These are phyloP conservation scores for Bombus balteatus DNA, from an alignment of 1,140 invertebrate species.

Conservation along the genomic window DNA sequence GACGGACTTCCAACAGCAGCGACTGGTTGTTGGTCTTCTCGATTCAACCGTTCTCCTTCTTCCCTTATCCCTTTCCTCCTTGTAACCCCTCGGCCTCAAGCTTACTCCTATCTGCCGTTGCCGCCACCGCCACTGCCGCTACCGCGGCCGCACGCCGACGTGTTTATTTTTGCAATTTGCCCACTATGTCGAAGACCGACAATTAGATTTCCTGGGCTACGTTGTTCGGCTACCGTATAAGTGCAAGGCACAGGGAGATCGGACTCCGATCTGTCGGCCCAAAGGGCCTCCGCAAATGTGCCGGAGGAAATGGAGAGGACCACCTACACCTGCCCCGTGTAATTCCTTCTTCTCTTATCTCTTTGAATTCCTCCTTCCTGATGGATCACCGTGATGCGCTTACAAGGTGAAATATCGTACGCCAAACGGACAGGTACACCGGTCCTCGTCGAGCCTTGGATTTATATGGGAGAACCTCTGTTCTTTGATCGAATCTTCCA, in stretches of 20 bases:
- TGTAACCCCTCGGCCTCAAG: slow-evolving; percentile 46
- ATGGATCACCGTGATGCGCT: slow-evolving; percentile 26
- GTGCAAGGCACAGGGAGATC: slow-evolving; percentile 72
- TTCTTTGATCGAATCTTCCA: background rate
- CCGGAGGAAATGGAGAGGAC: slow-evolving; percentile 65
- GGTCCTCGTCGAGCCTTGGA: background rate
- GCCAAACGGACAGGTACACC: slow-evolving; percentile 3
- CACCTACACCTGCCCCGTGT: slow-evolving; percentile 80
- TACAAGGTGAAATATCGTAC: slow-evolving; percentile 20
- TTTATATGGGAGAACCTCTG: background rate
- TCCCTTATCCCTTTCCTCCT: slow-evolving; percentile 53
- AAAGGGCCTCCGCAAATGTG: slow-evolving; percentile 49
- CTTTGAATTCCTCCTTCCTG: slow-evolving; percentile 39
- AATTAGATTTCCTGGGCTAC: slow-evolving; percentile 80
- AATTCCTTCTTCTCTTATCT: slow-evolving; percentile 70
- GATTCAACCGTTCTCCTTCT: slow-evolving; percentile 40
- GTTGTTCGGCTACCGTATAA: slow-evolving; percentile 81
- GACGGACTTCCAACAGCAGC: slow-evolving; percentile 60
- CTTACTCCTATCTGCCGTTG: slow-evolving; percentile 15
- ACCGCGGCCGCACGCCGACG: slow-evolving; percentile 48
- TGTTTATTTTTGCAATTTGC: slow-evolving; percentile 83
- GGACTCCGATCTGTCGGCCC: slow-evolving; percentile 63
- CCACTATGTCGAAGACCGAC: slow-evolving; percentile 76
- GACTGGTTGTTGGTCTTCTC: slow-evolving; percentile 54
- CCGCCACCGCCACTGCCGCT: background rate